A percentile compares a stretch with the other conserved stretches of the same genome.
Evolutionary conservation across 2,797 vertebrate species (phyloP).

Genomic region (Mus minutoides): DNA sequence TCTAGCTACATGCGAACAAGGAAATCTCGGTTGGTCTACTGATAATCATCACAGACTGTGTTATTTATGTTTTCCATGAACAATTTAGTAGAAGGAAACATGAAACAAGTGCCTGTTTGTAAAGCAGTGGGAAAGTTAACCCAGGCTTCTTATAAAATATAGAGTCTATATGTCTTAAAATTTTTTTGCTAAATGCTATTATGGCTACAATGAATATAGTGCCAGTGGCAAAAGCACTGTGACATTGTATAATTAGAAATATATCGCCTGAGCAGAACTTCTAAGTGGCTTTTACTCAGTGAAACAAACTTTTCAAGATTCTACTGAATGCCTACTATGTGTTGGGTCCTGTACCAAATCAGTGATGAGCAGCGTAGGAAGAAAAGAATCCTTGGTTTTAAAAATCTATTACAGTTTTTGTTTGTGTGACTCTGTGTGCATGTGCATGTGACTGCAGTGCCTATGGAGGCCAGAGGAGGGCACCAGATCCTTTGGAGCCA

Average conservation of each 20-base stretch:
- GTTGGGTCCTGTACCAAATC: not conserved
- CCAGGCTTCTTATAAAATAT: not conserved
- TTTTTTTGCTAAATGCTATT: too few relatives aligned
- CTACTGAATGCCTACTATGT: not conserved
- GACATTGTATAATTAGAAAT: not conserved
- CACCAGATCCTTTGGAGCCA: not conserved
- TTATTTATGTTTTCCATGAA: conserved; percentile 1
- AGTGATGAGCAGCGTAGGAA: not conserved
- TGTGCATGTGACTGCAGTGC: not conserved
- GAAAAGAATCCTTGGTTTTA: not conserved
- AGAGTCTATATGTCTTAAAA: not conserved
- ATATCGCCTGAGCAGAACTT: too few relatives aligned
- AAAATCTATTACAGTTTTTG: not conserved
- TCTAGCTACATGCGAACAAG: not conserved
- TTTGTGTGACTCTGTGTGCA: not conserved
- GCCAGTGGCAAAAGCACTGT: fast-evolving
- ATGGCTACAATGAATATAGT: not conserved
- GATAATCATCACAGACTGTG: not conserved
- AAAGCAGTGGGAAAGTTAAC: conserved; percentile 60
- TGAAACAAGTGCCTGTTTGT: conserved; percentile 39
- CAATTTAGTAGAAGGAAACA: conserved; percentile 70
- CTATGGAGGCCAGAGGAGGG: not conserved
- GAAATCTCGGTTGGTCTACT: not conserved
- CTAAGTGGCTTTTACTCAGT: not conserved
- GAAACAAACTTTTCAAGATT: not conserved